phyloP scores from a whole-genome alignment of 2,113 vertebrate genomes.

The Dipodomys ordii region DNA sequence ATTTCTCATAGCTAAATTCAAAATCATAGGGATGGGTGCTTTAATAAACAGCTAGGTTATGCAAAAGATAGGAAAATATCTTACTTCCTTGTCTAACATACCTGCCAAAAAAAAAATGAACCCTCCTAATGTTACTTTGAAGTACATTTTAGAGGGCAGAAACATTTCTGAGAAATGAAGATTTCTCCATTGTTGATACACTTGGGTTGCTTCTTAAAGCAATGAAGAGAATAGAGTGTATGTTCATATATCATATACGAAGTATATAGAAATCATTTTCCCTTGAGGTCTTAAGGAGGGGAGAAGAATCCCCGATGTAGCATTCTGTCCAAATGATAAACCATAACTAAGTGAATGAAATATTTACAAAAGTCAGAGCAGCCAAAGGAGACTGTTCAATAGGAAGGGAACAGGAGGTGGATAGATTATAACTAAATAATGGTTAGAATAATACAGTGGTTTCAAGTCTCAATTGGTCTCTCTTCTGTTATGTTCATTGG shows the following conservation, averaged over 20 bases:
- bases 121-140: neutral
- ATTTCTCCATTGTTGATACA: constrained; percentile 63
- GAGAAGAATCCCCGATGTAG: constrained; percentile 51
- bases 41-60: constrained; percentile 7
- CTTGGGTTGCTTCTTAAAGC: constrained; percentile 29
- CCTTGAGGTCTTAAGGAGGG: constrained; percentile 46
- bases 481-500: neutral
- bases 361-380: constrained; percentile 27
- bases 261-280: constrained; percentile 65
- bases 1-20: neutral
- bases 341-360: constrained; percentile 36
- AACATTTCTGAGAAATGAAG: neutral
- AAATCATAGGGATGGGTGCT: neutral
- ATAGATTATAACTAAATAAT: constrained; percentile 45
- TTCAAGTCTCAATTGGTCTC: constrained; percentile 41
- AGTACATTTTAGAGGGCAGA: constrained; percentile 35
- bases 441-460: constrained; percentile 7
- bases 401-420: constrained; percentile 17
- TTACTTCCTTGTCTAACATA: constrained; percentile 16
- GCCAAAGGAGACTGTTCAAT: neutral
- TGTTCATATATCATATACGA: constrained; percentile 42
- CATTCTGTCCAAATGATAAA: constrained; percentile 68
- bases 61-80: constrained; percentile 29
- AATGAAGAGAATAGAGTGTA: constrained; percentile 30
- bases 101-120: neutral